These are phyloP conservation scores for Drosophila rhopaloa DNA, from an alignment of 1,140 invertebrate species.

Conservation along the genomic window DNA sequence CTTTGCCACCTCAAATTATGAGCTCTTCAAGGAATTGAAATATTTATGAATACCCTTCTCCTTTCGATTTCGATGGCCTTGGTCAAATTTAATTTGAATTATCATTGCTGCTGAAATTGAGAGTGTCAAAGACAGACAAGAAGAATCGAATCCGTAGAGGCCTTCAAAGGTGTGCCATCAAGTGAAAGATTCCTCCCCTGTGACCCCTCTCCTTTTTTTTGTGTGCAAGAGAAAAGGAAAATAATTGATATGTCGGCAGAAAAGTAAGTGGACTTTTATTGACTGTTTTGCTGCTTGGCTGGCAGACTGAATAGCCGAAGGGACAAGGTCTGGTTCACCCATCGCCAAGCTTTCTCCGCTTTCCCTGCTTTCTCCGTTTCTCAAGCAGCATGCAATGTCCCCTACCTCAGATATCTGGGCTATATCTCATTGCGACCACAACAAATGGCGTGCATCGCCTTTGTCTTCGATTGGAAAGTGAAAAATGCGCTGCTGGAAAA, in stretches of 20 bases:
- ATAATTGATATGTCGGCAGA: slow-evolving; percentile 81
- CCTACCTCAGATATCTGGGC: slow-evolving; percentile 3
- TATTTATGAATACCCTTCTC: slow-evolving; percentile 20
- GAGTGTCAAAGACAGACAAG: slow-evolving; percentile 26
- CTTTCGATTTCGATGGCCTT: background rate
- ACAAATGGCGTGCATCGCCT: slow-evolving; percentile 61
- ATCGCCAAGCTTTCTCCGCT: background rate
- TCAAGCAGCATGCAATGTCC: slow-evolving; percentile 52
- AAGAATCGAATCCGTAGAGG: slow-evolving; percentile 1
- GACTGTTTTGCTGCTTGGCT: slow-evolving; percentile 67
- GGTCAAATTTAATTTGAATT: slow-evolving; percentile 48
- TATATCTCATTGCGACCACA: slow-evolving; percentile 39
- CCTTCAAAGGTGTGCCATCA: slow-evolving; percentile 15
- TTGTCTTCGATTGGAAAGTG: slow-evolving; percentile 63
- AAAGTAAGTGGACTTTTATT: slow-evolving; percentile 83
- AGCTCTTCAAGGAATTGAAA: slow-evolving; percentile 31
- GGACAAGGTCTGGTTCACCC: slow-evolving; percentile 31
- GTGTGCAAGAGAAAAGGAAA: slow-evolving; percentile 59
- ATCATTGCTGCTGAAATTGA: slow-evolving; percentile 13
- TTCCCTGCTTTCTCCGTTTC: background rate
- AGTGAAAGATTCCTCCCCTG: slow-evolving; percentile 2
- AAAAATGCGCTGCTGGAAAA: slow-evolving; percentile 55
- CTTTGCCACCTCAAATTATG: slow-evolving; percentile 17
- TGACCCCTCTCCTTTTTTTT: background rate
- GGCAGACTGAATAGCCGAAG: slow-evolving; percentile 35